A percentile compares a stretch with the other conserved stretches of the same genome.
phyloP scores from a whole-genome alignment of 2,797 vertebrate genomes.

The Brotula barbata region DNA sequence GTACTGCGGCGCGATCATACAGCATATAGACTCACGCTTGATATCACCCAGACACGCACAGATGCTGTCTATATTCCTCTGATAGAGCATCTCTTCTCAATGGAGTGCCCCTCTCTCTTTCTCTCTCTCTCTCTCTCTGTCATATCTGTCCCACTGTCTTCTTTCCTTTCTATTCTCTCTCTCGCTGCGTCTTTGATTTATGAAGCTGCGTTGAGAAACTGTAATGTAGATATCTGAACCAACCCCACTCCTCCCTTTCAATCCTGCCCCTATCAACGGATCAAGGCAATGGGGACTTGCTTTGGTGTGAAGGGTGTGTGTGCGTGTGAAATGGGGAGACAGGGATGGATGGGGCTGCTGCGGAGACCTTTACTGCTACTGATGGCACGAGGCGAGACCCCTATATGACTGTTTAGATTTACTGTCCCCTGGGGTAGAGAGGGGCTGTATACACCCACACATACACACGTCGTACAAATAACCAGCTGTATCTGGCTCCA shows the following conservation, averaged over 20 bases:
- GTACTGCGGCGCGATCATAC: not conserved
- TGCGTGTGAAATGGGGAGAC: constrained; percentile 14
- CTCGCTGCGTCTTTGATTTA: constrained; percentile 51
- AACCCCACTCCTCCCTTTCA: constrained; percentile 33
- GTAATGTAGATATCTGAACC: constrained; percentile 53
- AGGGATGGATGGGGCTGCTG: constrained; percentile 50
- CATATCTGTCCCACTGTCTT: constrained; percentile 26
- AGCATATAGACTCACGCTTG: too few relatives aligned
- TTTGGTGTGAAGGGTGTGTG: constrained; percentile 5
- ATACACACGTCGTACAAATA: constrained; percentile 35
- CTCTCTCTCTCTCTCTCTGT: constrained; percentile 26
- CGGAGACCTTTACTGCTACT: constrained; percentile 67
- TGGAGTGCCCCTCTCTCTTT: constrained; percentile 22
- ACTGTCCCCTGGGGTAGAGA: constrained; percentile 45
- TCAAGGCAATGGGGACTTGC: constrained; percentile 33
- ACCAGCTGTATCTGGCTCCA: constrained; percentile 45
- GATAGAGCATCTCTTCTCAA: constrained; percentile 55
- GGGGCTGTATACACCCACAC: constrained; percentile 11
- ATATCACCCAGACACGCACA: not conserved
- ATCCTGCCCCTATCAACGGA: constrained; percentile 46
- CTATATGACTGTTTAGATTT: constrained; percentile 70
- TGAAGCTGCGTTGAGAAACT: constrained; percentile 35
- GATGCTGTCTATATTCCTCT: constrained; percentile 4
- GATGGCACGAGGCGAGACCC: constrained; percentile 59
- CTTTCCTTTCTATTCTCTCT: constrained; percentile 1